Conservation (phyloP, 2,797 vertebrate genomes). For the Pseudomugil gertrudae region DNA sequence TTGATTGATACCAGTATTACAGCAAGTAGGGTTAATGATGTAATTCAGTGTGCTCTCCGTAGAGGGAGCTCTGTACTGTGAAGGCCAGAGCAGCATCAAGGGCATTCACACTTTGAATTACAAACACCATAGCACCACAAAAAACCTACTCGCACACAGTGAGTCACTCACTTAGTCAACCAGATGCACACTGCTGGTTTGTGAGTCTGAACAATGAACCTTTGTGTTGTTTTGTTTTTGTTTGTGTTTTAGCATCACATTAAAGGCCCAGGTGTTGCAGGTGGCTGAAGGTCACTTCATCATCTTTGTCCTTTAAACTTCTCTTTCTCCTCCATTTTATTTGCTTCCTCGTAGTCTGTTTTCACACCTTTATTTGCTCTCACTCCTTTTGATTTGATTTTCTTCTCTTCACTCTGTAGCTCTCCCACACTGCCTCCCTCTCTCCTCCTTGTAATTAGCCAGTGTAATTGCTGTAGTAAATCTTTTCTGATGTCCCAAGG, state of each 20-base stretch:
- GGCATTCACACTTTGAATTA: conserved; percentile 75
- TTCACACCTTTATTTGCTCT: conserved; percentile 68
- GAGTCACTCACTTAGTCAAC: conserved; percentile 42
- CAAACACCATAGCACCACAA: conserved; percentile 60
- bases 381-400: conserved; percentile 72
- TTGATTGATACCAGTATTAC: conserved; percentile 41
- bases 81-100: conserved; percentile 70
- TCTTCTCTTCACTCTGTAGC: conserved; percentile 59
- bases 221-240: conserved; percentile 33
- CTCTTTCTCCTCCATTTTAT: conserved; percentile 45
- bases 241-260: conserved; percentile 21
- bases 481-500: conserved; percentile 82
- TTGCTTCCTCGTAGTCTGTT: conserved; percentile 56
- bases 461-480: conserved; percentile 85
- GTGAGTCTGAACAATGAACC: conserved; percentile 42
- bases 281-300: conserved; percentile 69
- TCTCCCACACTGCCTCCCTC: conserved; percentile 62
- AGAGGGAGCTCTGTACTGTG: conserved; percentile 70
- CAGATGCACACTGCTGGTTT: conserved; percentile 23
- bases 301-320: conserved; percentile 61
- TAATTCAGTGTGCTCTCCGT: conserved; percentile 68
- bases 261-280: conserved; percentile 41
- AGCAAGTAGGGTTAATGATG: conserved; percentile 42
- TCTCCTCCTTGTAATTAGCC: conserved; percentile 80
- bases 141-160: conserved; percentile 44